Evolutionary conservation across 1,140 invertebrate species (phyloP).

Genomic region (Telenomus remus): DNA sequence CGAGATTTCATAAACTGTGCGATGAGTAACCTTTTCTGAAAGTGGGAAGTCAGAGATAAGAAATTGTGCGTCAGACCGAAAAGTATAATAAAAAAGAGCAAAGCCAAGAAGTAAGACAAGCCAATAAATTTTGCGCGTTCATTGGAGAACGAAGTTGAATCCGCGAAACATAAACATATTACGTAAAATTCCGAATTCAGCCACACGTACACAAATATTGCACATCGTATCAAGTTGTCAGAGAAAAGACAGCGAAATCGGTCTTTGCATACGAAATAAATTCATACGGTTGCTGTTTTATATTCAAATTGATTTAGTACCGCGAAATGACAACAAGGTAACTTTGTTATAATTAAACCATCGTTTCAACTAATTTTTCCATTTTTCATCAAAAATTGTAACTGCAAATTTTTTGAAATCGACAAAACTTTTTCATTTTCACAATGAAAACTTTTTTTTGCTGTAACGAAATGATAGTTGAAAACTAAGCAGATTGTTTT

Average conservation of each 20-base stretch:
- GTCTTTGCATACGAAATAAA: conserved; percentile 35
- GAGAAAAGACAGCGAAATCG: conserved; percentile 33
- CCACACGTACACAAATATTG: conserved; percentile 28
- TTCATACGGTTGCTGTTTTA: conserved; percentile 16
- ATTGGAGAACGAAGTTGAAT: conserved; percentile 41
- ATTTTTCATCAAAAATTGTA: too few species aligned
- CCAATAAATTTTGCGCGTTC: conserved; percentile 47
- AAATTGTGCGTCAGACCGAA: conserved; percentile 46
- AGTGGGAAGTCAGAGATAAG: conserved; percentile 28
- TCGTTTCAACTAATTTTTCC: too few species aligned
- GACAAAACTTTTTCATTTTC: too few species aligned
- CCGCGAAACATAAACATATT: conserved; percentile 37
- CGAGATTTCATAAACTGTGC: conserved; percentile 36
- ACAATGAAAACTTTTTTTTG: too few species aligned
- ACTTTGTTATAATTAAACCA: too few species aligned
- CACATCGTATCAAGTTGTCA: conserved; percentile 34
- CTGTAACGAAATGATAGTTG: too few species aligned
- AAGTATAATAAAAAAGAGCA: conserved; percentile 42
- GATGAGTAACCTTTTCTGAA: conserved; percentile 32
- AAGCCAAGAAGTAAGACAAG: conserved; percentile 32
- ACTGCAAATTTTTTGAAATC: too few species aligned
- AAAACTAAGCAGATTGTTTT: conserved; percentile 5
- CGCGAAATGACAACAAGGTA: too few species aligned
- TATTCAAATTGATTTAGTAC: conserved; percentile 10
- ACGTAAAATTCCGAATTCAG: conserved; percentile 34